These are phyloP conservation scores for Bufo bufo DNA, from an alignment of 2,113 vertebrate genomes.

Conservation along the genomic window DNA sequence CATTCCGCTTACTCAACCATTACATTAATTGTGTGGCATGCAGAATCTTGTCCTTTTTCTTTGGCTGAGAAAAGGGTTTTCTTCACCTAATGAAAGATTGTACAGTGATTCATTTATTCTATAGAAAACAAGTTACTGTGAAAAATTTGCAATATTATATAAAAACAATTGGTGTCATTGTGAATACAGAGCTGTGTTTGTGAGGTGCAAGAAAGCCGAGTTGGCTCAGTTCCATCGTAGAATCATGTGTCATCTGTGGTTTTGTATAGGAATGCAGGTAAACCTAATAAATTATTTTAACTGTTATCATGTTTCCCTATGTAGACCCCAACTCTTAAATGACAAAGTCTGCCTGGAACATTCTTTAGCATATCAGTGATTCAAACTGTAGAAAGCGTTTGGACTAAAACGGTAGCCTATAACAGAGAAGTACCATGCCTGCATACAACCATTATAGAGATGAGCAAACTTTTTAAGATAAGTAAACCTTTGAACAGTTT, in stretches of 20 bases:
- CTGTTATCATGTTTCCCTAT: not conserved
- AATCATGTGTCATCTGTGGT: not conserved
- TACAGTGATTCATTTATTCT: slow-evolving; percentile 26
- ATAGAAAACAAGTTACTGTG: not conserved
- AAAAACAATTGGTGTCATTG: not conserved
- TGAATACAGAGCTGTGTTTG: not conserved
- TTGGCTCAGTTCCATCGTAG: not conserved
- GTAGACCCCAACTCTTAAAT: not conserved
- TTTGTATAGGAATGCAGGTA: not conserved
- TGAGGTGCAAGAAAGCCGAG: not conserved
- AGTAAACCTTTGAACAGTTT: no score
- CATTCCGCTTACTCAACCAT: slow-evolving; percentile 19
- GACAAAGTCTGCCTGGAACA: no score
- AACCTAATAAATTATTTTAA: not conserved
- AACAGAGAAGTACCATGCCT: no score
- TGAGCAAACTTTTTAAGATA: no score
- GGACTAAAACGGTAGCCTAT: no score
- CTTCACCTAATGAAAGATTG: slow-evolving; percentile 28
- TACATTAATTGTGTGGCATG: slow-evolving; percentile 42
- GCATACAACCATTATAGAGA: no score
- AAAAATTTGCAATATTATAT: not conserved
- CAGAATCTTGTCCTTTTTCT: slow-evolving; percentile 49
- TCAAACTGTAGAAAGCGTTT: no score
- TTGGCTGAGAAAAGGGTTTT: slow-evolving; percentile 18
- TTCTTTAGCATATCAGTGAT: no score